phyloP scores from a whole-genome alignment of 2,113 vertebrate genomes.

The Megaceryle torquata region DNA sequence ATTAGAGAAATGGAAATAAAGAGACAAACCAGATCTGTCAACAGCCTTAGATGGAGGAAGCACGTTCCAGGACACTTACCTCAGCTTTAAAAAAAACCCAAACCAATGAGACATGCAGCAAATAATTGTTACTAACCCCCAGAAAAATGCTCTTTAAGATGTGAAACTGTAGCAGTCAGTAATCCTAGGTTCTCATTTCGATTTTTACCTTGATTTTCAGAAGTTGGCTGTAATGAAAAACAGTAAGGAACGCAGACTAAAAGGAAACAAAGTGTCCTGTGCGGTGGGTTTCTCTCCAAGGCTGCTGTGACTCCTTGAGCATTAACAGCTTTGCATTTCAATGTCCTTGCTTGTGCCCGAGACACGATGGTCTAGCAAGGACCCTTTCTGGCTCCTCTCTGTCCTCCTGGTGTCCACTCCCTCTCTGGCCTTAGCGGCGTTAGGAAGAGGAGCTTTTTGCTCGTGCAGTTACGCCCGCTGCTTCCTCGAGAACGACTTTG shows the following conservation, averaged over 20 bases:
- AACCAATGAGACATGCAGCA: neutral
- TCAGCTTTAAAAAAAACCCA: neutral
- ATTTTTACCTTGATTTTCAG: slow-evolving; percentile 73
- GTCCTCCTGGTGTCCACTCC: neutral
- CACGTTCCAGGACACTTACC: slow-evolving; percentile 32
- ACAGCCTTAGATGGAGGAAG: slow-evolving; percentile 39
- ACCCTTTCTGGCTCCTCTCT: neutral
- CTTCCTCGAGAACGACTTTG: neutral
- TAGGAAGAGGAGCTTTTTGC: neutral
- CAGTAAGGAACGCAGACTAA: slow-evolving; percentile 68
- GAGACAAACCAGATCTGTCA: neutral
- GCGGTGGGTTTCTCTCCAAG: slow-evolving; percentile 64
- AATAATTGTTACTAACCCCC: neutral
- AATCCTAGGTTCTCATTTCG: neutral
- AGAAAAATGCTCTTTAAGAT: neutral
- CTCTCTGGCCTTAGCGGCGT: neutral
- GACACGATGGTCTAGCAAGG: neutral
- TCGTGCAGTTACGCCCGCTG: neutral
- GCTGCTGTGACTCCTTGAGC: slow-evolving; percentile 14
- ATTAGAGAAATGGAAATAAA: slow-evolving; percentile 52
- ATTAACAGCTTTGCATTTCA: neutral
- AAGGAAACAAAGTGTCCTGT: slow-evolving; percentile 66
- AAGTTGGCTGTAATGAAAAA: slow-evolving; percentile 64
- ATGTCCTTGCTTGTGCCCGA: neutral
- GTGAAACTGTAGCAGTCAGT: neutral